Base-by-base conservation (phyloP, 2,797 vertebrate genomes). In the Epinephelus coioides region DNA sequence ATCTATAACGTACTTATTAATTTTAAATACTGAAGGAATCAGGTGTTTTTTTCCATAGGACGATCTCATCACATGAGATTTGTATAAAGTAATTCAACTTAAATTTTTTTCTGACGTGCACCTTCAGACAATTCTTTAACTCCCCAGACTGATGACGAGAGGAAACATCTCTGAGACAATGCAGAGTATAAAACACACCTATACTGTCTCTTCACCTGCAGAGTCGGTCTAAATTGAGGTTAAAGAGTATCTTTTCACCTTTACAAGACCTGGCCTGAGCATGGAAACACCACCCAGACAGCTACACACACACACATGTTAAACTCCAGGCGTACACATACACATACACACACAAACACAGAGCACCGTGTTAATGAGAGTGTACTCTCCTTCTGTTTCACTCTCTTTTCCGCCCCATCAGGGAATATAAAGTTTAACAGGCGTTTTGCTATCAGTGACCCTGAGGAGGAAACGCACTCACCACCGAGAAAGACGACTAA, bases 371-470 rank as follows among this genome's bases (percentile, higher is more conserved):
- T 91, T 91, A 91, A 93, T 90, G 82, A 92, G 87, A 85, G 75
- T 90, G 88, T 89, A 68, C 75, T 82, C 81, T 86, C 70, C 78
- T 70, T 87, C 68, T 88, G 78, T 89, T 91, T 86, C 69, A 21
- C 86, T 87, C 82, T 86, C 84, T 87, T 92, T 92, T 89, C 86
- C 53, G 19, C 71, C 86, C 93, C 89, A 88, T 91, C 78, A 75
- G 92, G 92, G 89, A 92, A 92, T 91, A 88, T 94, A 92, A 93
- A 90, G 85, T 95, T 94, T 92, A 93, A 92, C 85, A 92, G 89
- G 76, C 86, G 63, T 92, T 90, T 94, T 93, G 91, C 89, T 93
- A 91, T 94, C 92, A 88, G 86, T 90, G 91, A 94, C 92, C 92
- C 90, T 60, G 82, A 85, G 83, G 76, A 92, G 88, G 86, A 92